These are phyloP conservation scores for Podarcis lilfordi DNA, from an alignment of 2,797 vertebrate genomes.

Conservation along the genomic window DNA sequence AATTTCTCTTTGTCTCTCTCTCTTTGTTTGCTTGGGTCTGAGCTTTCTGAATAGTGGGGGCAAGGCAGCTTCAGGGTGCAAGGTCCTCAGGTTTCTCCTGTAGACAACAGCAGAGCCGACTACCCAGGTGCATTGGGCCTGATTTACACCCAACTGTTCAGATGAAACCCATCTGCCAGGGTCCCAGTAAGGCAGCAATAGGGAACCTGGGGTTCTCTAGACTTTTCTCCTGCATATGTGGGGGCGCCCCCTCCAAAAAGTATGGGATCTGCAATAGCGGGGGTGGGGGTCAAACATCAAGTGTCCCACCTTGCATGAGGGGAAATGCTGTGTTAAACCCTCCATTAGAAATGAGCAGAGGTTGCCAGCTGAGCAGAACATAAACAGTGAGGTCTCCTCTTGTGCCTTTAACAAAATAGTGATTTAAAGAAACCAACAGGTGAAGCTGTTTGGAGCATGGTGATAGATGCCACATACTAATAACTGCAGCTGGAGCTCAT, in stretches of 20 bases:
- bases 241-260: too few species aligned
- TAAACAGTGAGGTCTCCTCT: not conserved
- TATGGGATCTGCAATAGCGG: not conserved
- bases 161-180: not conserved
- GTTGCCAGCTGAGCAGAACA: not conserved
- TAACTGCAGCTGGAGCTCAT: not conserved
- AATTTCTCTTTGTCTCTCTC: constrained; percentile 60
- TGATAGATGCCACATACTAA: not conserved
- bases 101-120: not conserved
- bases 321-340: not conserved
- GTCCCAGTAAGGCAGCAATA: not conserved
- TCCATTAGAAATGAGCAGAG: not conserved
- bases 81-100: not conserved
- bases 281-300: not conserved
- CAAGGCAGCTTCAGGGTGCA: not conserved
- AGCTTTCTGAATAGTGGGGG: constrained; percentile 37
- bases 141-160: not conserved
- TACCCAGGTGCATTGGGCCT: not conserved
- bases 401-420: not conserved
- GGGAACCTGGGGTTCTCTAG: not conserved
- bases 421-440: not conserved
- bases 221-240: not conserved
- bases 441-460: not conserved
- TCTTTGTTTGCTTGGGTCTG: constrained; percentile 31
- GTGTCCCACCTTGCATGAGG: not conserved